Evolutionary conservation across 2,888 invertebrate genomes (phyloP), one percentile per base, ranked within the genome.

Genomic region (Brachylomia viminalis): DNA sequence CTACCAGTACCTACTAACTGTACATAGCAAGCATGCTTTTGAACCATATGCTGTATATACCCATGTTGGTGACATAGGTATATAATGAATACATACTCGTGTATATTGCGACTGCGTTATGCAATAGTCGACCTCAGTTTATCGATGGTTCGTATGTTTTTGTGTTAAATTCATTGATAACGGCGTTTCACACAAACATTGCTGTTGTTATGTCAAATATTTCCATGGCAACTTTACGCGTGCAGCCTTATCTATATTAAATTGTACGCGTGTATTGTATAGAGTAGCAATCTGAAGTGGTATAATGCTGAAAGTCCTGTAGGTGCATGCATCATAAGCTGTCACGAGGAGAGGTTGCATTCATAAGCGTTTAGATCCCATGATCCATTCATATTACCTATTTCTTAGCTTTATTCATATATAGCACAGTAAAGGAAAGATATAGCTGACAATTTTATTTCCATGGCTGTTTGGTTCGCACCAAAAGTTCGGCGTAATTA

Each of bases 101-200:
- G n/a, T 80, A 56, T 47, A 47, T 42, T 76, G 64, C 38, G n/a
- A 69, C 65, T 72, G 71, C 65, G 68, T 83, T 83, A 78, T 86
- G 77, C 86, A 85, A 80, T 61, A 61, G 74, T 74, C 75, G 80
- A 83, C 72, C 72, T 45, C 52, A 54, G 77, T 78, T 85, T 86
- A 86, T 85, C 86, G 67, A 65, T 47, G 58, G 17, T 72, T 78
- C 72, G 38, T 66, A 68, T 85, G 62, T 82, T 83, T 85, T 84
- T 78, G 70, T 85, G 75, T 78, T 78, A 78, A 78, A 85, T 78
- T 85, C 52, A 61, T 75, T 78, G 83, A 82, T 84, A 82, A 65
- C 82, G 7, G 27, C 38, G 30, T 66, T 79, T 73, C 64, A 77
- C 54, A 52, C 70, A 68, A 83, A 71, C 71, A 71, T 52, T 62